Conservation (phyloP, 2,113 vertebrate genomes). For the Glaucidium brasilianum region DNA sequence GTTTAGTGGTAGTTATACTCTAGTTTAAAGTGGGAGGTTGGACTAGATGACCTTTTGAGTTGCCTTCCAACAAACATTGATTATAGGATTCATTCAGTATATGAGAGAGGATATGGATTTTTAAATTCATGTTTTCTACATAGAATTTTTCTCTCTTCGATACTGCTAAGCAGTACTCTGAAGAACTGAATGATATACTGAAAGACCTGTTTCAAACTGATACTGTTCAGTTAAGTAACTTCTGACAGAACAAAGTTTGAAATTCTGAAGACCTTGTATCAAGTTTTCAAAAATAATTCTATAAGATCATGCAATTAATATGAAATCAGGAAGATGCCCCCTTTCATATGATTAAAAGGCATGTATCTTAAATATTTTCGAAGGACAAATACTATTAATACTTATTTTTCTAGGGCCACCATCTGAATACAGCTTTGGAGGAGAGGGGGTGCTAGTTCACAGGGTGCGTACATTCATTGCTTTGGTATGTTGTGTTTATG, state of each 20-base stretch:
- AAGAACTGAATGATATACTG: neutral
- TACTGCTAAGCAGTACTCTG: neutral
- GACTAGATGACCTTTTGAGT: neutral
- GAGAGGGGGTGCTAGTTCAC: neutral
- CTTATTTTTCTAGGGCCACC: neutral
- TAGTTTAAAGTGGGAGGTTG: neutral
- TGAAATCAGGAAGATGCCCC: neutral
- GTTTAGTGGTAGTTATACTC: neutral
- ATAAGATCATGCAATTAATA: neutral
- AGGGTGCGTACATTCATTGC: fast-evolving
- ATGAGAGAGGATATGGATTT: neutral
- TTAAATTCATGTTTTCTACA: neutral
- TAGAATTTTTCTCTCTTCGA: neutral
- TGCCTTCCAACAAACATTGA: neutral
- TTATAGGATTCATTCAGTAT: neutral
- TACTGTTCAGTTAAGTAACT: neutral
- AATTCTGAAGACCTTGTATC: neutral
- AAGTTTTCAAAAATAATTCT: neutral
- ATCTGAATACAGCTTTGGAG: neutral
- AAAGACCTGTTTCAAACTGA: neutral
- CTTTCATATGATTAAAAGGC: neutral
- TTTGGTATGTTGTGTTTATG: neutral
- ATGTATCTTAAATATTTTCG: neutral
- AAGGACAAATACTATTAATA: neutral
- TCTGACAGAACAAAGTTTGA: neutral